Conservation (phyloP, 2,797 vertebrate genomes). For the Trichosurus vulpecula region DNA sequence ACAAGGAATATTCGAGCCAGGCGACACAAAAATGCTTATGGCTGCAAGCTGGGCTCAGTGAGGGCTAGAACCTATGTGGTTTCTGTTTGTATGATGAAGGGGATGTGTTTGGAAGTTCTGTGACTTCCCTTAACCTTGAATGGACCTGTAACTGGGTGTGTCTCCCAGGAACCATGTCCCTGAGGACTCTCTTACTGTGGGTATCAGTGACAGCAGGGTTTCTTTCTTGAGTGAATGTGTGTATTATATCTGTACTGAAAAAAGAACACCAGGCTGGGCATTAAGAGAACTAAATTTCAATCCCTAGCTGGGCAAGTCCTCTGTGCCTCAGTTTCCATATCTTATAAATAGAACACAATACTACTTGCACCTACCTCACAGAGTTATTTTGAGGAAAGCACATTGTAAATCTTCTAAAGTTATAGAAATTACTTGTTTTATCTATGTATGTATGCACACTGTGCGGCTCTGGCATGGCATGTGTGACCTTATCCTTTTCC, state of each 20-base stretch:
- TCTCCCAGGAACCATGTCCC: conserved; percentile 68
- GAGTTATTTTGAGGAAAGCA: background rate
- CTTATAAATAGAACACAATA: background rate
- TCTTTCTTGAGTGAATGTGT: background rate
- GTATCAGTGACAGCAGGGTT: conserved; percentile 31
- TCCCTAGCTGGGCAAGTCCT: background rate
- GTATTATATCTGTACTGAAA: background rate
- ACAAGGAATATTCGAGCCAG: background rate
- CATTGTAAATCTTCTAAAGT: background rate
- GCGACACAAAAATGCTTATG: background rate
- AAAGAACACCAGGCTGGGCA: background rate
- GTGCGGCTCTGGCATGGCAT: background rate
- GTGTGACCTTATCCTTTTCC: conserved; percentile 63
- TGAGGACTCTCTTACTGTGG: conserved; percentile 55
- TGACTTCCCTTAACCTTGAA: background rate
- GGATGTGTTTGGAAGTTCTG: conserved; percentile 63
- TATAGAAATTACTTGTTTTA: background rate
- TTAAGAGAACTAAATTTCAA: background rate
- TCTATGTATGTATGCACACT: background rate
- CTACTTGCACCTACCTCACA: background rate
- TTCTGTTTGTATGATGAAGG: background rate
- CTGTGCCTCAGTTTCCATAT: background rate
- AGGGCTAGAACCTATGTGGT: background rate
- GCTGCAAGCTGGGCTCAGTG: background rate
- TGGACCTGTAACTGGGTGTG: conserved; percentile 68